These are phyloP conservation scores for Clarias laeviceps DNA, from an alignment of 2,797 vertebrate genomes.

Conservation along the genomic window DNA sequence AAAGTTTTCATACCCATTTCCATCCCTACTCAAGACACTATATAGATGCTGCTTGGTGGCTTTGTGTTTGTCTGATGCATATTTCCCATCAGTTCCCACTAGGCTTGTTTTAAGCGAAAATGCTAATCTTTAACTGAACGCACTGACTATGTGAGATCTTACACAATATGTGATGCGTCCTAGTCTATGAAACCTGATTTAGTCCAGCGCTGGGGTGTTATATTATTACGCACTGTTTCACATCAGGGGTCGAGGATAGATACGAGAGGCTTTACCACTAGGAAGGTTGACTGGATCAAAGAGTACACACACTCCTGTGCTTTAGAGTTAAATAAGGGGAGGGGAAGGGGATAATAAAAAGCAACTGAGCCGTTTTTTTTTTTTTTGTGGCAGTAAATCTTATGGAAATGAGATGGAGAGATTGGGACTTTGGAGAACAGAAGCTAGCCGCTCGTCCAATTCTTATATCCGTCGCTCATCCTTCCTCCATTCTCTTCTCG, in stretches of 20 bases:
- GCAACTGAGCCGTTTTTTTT: conserved; percentile 53
- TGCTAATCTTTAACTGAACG: neutral
- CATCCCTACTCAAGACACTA: neutral
- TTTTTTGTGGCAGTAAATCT: conserved; percentile 56
- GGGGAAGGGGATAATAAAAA: conserved; percentile 49
- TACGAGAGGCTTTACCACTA: conserved; percentile 42
- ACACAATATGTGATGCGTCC: conserved; percentile 14
- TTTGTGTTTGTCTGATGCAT: neutral
- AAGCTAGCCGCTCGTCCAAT: conserved; percentile 60
- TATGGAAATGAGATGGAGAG: conserved; percentile 62
- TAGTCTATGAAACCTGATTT: conserved; percentile 33
- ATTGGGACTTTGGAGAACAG: conserved; percentile 62
- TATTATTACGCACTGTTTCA: conserved; percentile 22
- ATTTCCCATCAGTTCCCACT: neutral
- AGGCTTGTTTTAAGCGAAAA: neutral
- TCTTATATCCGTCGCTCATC: conserved; percentile 59
- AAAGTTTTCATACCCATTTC: neutral
- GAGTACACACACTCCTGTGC: conserved; percentile 37
- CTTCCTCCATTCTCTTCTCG: conserved; percentile 31
- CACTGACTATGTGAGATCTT: conserved; percentile 6
- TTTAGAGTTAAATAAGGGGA: conserved; percentile 40
- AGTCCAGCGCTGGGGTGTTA: conserved; percentile 16
- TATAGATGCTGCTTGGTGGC: no score
- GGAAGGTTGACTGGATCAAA: conserved; percentile 50
- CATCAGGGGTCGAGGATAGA: conserved; percentile 29